phyloP scores from a whole-genome alignment of 2,113 vertebrate species.

The Campylorhamphus procurvoides region DNA sequence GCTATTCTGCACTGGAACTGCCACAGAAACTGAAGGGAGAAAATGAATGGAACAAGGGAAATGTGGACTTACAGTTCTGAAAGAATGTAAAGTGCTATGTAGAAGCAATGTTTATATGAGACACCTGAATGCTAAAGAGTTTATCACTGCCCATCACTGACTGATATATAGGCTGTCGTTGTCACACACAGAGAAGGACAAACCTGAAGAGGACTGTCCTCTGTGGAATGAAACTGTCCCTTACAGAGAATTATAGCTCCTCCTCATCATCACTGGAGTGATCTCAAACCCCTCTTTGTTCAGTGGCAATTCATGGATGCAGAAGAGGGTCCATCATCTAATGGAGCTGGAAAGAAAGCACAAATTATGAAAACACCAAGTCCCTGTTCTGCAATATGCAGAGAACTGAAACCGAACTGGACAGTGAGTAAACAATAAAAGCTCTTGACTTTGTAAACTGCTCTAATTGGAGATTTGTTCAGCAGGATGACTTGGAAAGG shows the following conservation, averaged over 20 bases:
- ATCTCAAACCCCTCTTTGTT: not conserved
- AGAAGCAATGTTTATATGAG: constrained; percentile 31
- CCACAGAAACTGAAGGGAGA: constrained; percentile 37
- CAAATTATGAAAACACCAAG: not conserved
- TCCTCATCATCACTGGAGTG: not conserved
- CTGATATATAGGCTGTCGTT: not conserved
- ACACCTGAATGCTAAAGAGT: constrained; percentile 1
- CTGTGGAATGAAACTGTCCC: not conserved
- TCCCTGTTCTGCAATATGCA: not conserved
- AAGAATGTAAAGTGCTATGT: constrained; percentile 1
- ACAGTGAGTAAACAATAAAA: not conserved
- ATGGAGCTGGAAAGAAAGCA: not conserved
- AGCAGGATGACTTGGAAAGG: not conserved
- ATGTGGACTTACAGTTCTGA: not conserved
- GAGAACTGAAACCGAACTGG: not conserved
- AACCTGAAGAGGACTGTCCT: constrained; percentile 5
- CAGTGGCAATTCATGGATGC: not conserved
- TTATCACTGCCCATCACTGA: not conserved
- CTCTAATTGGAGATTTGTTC: not conserved
- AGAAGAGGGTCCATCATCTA: not conserved
- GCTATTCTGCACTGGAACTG: constrained; percentile 38
- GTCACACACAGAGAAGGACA: not conserved
- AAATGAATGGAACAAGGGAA: constrained; percentile 40
- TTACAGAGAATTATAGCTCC: not conserved
- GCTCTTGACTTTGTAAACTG: not conserved